These are phyloP conservation scores for Otocyon megalotis DNA, from an alignment of 2,113 vertebrate genomes.

Conservation along the genomic window DNA sequence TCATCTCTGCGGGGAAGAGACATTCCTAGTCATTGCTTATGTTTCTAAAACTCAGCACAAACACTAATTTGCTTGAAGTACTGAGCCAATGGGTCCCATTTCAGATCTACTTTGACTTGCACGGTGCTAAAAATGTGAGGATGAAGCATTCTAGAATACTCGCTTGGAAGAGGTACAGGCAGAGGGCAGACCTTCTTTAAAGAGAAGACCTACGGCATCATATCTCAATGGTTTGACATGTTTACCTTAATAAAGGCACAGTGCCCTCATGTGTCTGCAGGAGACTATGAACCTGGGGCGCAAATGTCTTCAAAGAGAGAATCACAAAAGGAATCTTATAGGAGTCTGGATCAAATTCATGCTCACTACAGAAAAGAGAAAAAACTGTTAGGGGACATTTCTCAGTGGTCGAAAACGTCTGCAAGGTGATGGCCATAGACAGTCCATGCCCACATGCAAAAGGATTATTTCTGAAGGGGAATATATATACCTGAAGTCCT, in stretches of 20 bases:
- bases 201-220: neutral
- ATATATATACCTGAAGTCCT: constrained; percentile 91
- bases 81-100: neutral
- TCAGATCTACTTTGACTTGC: neutral
- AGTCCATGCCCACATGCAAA: neutral
- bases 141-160: fast-evolving
- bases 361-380: constrained; percentile 89
- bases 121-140: fast-evolving
- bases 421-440: neutral
- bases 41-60: neutral
- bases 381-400: neutral
- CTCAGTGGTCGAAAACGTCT: neutral
- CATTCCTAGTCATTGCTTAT: neutral
- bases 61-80: neutral
- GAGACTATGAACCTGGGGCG: constrained; percentile 95
- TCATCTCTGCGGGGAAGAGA: neutral
- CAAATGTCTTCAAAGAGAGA: constrained; percentile 94
- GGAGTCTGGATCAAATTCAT: constrained; percentile 97
- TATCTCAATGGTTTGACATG: neutral
- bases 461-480: neutral
- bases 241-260: constrained; percentile 96
- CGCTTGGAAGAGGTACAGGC: neutral
- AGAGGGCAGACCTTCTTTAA: neutral
- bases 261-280: constrained; percentile 97
- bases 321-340: constrained; percentile 96